Base-by-base conservation (phyloP, 2,797 vertebrate genomes). In the Pantherophis vulpinus region DNA sequence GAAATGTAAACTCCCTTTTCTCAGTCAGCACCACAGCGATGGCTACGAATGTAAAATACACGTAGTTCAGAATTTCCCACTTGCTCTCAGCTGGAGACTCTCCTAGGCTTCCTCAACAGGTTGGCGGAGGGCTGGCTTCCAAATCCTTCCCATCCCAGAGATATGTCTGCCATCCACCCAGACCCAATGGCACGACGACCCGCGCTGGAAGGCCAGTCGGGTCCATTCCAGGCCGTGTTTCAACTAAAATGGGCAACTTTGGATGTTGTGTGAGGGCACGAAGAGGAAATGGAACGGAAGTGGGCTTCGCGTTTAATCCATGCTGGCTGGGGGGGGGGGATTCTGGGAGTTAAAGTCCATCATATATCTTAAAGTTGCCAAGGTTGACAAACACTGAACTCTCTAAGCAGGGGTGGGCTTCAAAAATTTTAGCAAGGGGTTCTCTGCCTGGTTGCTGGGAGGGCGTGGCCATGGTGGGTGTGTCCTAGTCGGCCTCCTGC, bases 261-360 rank as follows among this genome's bases (percentile, higher is more conserved):
- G 56, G 27, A 55, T 0, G 6, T 51, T 51, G 16, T n/a, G 27
- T 20, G 55, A 16, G 8, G 8, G 54, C 87, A 5, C 20, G 7
- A 87, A 32, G 1, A 54, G 54, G n/a, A 32, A 87, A 37, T 0
- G 5, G 54, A 55, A 20, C 3, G 4, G n/a, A 59, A 20, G 51
- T 14, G 66, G 14, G 13, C n/a, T 32, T 70, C 2, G 4, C 5
- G 0, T 70, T 32, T 16, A 32, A 2, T 14, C 66, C 12, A 2
- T 7, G n/a, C 66, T n/a, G 66, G 88, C 6, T 2, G 89, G 42
- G 20, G 11, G 1, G 27, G 11, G 47, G 18, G n/a, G 47, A 20
- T 91, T 70, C 93, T 92, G 51, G 37, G 90, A 93, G 86, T 32
- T 79, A 91, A 56, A 74, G 54, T 37, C 63, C n/a, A 5, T 51